Percentiles rank a stretch among this genome's conserved stretches.
Conservation (phyloP, 2,797 vertebrate species). For the Cynodonichthys magdalenae region DNA sequence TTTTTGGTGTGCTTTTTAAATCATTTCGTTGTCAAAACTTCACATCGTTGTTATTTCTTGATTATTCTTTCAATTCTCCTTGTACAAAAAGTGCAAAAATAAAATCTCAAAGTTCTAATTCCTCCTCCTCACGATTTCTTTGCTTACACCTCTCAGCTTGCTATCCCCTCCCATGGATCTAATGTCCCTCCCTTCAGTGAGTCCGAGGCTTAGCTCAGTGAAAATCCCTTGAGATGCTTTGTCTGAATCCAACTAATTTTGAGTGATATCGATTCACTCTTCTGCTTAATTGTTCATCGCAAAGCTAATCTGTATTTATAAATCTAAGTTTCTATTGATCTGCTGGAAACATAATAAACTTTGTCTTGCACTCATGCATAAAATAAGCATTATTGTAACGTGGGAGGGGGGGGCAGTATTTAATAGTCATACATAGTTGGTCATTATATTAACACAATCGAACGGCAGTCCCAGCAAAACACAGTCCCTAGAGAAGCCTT, state of each 20-base stretch:
- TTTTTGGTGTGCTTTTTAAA: conserved; percentile 36
- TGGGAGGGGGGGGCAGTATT: conserved; percentile 85
- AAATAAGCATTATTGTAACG: conserved; percentile 92
- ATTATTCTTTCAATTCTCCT: conserved; percentile 38
- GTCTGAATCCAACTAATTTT: conserved; percentile 88
- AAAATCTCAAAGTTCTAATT: conserved; percentile 51
- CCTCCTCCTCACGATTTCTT: conserved; percentile 46
- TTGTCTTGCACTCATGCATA: conserved; percentile 82
- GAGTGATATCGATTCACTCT: conserved; percentile 89
- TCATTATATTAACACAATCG: conserved; percentile 91
- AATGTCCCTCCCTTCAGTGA: conserved; percentile 62
- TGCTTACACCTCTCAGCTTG: conserved; percentile 35
- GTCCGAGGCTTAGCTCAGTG: conserved; percentile 60
- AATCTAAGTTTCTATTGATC: conserved; percentile 93
- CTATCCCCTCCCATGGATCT: conserved; percentile 39
- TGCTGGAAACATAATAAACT: conserved; percentile 89
- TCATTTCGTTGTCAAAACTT: conserved; percentile 60
- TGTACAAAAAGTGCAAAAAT: conserved; percentile 45
- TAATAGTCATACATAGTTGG: conserved; percentile 89
- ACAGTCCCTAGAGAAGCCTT: conserved; percentile 73
- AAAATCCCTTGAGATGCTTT: conserved; percentile 78
- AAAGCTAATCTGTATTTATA: conserved; percentile 94
- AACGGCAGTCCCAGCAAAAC: conserved; percentile 77
- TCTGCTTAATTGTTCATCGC: conserved; percentile 92
- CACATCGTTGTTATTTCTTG: conserved; percentile 42